Percentiles rank a stretch among this genome's conserved stretches.
These are phyloP conservation scores for Lutraria lutraria DNA, from an alignment of 2,888 invertebrate genomes.

Conservation along the genomic window DNA sequence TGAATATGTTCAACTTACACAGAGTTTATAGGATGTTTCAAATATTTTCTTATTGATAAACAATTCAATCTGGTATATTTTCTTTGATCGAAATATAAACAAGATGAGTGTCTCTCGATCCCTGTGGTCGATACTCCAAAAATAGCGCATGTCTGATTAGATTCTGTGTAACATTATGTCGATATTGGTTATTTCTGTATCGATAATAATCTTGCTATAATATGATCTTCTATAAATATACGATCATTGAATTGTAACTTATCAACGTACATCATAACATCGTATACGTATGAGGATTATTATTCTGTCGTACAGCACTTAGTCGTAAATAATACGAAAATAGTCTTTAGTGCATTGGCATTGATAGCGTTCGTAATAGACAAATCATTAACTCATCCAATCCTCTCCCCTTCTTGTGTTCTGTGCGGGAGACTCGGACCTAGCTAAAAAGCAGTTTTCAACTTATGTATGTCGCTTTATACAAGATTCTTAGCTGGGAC, in stretches of 20 bases:
- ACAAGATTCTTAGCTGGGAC: no score
- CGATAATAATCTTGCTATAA: slow-evolving; percentile 6
- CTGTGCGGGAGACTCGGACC: no score
- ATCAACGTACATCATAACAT: background rate
- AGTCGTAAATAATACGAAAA: no score
- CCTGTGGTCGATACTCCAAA: background rate
- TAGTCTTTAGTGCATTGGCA: no score
- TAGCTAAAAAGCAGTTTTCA: no score
- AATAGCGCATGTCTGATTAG: background rate
- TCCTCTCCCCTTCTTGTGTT: no score
- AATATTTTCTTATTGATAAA: background rate
- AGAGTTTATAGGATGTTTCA: background rate
- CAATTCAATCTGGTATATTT: background rate
- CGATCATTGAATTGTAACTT: background rate
- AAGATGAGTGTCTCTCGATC: background rate
- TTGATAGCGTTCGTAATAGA: no score
- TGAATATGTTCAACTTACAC: no score
- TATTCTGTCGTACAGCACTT: no score
- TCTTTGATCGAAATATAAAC: background rate
- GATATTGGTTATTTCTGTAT: slow-evolving; percentile 21
- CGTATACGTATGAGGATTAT: background rate
- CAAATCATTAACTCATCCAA: no score
- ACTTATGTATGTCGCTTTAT: no score
- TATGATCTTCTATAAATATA: background rate
- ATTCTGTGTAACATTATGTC: slow-evolving; percentile 28